Conservation (phyloP, 2,113 vertebrate species). For the Brevimyrus niger region DNA sequence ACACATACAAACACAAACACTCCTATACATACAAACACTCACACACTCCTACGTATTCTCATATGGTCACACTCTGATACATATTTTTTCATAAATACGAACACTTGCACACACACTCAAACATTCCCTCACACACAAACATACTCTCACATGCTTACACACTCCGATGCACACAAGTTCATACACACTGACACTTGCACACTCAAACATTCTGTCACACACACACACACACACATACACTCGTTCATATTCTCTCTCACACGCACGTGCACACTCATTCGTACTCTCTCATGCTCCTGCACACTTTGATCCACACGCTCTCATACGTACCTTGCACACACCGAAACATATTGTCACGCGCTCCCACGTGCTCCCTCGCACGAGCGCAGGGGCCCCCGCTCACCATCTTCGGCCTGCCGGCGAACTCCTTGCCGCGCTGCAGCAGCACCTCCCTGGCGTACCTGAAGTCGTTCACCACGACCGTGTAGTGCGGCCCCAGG, state of each 20-base stretch:
- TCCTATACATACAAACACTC: neutral
- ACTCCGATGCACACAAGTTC: neutral
- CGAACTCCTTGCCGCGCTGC: slow-evolving; percentile 57
- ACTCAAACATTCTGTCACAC: neutral
- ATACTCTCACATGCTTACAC: neutral
- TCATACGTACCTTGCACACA: neutral
- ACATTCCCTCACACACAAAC: neutral
- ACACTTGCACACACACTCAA: neutral
- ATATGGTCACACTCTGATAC: neutral
- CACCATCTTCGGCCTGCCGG: slow-evolving; percentile 62
- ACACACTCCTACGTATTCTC: neutral
- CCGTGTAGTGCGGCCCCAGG: slow-evolving; percentile 52
- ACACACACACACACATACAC: neutral
- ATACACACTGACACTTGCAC: neutral
- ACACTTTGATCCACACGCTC: neutral
- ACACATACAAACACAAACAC: neutral
- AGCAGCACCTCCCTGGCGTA: slow-evolving; percentile 57
- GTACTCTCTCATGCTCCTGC: neutral
- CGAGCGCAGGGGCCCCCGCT: neutral
- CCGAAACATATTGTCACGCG: neutral
- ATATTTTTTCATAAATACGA: neutral
- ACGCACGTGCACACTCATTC: neutral
- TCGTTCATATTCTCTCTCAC: neutral
- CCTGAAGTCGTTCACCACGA: slow-evolving; percentile 53
- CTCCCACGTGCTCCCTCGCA: neutral